Conservation (phyloP, 2,797 vertebrate genomes). For the Picus viridis region DNA sequence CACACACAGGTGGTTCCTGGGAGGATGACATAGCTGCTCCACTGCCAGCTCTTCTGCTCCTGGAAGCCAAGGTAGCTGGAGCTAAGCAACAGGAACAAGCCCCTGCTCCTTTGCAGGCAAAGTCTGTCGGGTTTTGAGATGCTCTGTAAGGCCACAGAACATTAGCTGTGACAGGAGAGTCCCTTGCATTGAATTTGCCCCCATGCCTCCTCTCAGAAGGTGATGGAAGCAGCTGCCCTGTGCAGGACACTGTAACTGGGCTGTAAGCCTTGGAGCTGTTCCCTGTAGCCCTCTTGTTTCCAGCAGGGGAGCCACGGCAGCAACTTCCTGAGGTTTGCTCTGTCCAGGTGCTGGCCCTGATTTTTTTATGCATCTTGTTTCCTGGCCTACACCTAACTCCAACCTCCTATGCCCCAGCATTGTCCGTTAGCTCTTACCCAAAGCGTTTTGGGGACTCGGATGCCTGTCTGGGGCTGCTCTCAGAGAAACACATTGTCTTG, state of each 20-base stretch:
- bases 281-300: not conserved
- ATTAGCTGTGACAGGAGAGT: not conserved
- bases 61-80: not conserved
- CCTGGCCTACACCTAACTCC: not conserved
- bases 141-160: not conserved
- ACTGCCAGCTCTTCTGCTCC: not conserved
- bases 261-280: not conserved
- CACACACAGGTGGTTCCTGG: not conserved
- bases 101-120: not conserved
- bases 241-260: not conserved
- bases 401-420: fast-evolving
- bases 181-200: not conserved
- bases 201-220: not conserved
- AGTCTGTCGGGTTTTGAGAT: not conserved
- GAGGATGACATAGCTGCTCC: not conserved
- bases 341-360: not conserved
- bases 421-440: not conserved
- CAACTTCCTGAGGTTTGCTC: not conserved
- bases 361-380: not conserved
- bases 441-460: not conserved
- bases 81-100: not conserved
- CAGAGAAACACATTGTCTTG: not conserved
- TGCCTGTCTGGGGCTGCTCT: not conserved
- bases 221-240: not conserved
- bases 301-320: not conserved